phyloP scores from a whole-genome alignment of 1,140 invertebrate genomes.

The Saxidomus purpurata region DNA sequence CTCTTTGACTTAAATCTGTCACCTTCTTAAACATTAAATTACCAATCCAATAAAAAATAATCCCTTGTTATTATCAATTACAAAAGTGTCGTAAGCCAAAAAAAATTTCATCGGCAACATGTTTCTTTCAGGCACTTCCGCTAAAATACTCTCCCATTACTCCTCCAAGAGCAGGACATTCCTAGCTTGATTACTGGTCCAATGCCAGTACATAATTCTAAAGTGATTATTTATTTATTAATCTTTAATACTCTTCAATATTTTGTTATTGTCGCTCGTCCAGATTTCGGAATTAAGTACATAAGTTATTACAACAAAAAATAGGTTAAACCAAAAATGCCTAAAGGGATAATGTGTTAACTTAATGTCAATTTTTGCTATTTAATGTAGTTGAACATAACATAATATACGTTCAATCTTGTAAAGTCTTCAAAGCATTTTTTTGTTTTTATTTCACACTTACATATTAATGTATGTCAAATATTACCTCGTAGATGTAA shows the following conservation, averaged over 20 bases:
- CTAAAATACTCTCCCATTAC: no score
- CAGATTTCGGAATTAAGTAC: slow-evolving; percentile 18
- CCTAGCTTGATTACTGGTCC: neutral
- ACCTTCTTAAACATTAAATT: no score
- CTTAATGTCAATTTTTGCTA: neutral
- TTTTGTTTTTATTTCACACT: slow-evolving; percentile 13
- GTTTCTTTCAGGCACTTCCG: no score
- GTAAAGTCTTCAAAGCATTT: neutral
- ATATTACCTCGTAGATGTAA: neutral
- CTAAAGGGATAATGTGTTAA: slow-evolving; percentile 18
- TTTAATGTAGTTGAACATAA: neutral
- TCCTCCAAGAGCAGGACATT: no score
- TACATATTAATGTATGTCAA: neutral
- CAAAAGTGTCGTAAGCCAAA: no score
- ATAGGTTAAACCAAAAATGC: neutral
- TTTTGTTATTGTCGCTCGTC: neutral
- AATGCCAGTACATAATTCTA: neutral
- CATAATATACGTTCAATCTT: neutral
- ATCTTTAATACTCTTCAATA: neutral
- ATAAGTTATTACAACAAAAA: slow-evolving; percentile 12
- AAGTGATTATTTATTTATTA: slow-evolving; percentile 27
- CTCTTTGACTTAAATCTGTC: no score
- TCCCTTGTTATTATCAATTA: no score
- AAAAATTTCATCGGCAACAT: no score
- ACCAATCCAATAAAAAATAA: no score